Conservation (phyloP, 2,113 vertebrate species). For the Aegotheles bennettii region DNA sequence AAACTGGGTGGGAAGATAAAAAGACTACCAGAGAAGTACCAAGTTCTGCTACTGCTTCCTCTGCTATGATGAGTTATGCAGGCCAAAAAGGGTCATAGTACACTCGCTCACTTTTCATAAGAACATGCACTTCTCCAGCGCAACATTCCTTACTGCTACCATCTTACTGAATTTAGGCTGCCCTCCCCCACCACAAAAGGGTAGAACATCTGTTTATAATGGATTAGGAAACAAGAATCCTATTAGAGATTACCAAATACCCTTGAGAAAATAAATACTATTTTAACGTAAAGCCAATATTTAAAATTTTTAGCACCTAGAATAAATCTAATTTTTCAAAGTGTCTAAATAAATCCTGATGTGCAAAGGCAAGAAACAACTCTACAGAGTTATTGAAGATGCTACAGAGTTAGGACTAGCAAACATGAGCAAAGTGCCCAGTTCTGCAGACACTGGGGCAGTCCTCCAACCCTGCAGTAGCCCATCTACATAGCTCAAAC, state of each 20-base stretch:
- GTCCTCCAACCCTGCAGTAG: background rate
- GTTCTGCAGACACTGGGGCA: background rate
- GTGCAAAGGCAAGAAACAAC: background rate
- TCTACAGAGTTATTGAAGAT: background rate
- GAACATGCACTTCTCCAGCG: background rate
- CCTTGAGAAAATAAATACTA: background rate
- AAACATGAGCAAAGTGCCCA: rapidly evolving
- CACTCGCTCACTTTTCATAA: background rate
- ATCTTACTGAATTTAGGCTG: background rate
- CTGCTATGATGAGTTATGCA: background rate
- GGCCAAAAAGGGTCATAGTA: background rate
- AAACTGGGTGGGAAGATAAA: background rate
- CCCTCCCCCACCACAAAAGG: background rate
- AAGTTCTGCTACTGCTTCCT: background rate
- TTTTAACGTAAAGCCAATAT: background rate
- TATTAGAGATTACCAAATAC: constrained; percentile 8
- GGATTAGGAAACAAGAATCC: constrained; percentile 33
- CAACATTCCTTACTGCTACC: background rate
- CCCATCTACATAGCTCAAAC: background rate
- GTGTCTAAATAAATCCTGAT: background rate
- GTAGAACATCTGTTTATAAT: constrained; percentile 16
- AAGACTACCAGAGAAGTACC: background rate
- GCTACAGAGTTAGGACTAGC: background rate
- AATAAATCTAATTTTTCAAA: background rate
- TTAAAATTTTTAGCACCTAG: background rate